These are phyloP conservation scores for Antedon mediterranea DNA, from an alignment of 53 echinoderm and acorn worm species.

Conservation along the genomic window DNA sequence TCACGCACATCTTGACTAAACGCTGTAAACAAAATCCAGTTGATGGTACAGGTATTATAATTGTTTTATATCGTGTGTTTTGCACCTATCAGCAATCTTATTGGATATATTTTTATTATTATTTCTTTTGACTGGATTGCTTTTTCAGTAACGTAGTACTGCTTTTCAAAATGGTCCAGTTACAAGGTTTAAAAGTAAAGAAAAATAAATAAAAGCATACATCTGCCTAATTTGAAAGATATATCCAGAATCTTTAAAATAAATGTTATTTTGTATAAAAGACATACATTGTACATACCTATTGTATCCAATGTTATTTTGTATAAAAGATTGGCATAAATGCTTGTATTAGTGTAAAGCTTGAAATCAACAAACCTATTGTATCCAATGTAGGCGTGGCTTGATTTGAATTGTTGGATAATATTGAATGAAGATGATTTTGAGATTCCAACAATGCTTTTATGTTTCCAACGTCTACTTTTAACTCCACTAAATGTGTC, in stretches of 20 bases:
- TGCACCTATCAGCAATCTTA: not conserved
- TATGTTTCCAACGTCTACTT: constrained; percentile 46
- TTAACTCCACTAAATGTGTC: constrained; percentile 37
- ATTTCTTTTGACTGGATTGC: too few relatives aligned
- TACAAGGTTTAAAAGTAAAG: too few relatives aligned
- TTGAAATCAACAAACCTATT: constrained; percentile 6
- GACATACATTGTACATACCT: too few relatives aligned
- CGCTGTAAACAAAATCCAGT: constrained; percentile 19
- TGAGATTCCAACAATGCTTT: constrained; percentile 37
- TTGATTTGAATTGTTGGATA: constrained; percentile 13
- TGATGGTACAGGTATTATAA: not conserved
- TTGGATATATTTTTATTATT: not conserved
- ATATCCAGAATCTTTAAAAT: too few relatives aligned
- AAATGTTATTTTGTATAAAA: too few relatives aligned
- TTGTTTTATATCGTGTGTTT: not conserved
- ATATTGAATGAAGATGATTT: constrained; percentile 17
- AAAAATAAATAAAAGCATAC: too few relatives aligned
- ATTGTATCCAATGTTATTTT: too few relatives aligned
- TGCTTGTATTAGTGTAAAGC: not conserved
- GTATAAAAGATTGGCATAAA: not conserved
- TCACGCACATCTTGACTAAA: constrained; percentile 34
- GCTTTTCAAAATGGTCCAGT: too few relatives aligned
- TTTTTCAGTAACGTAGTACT: too few relatives aligned
- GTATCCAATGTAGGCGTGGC: constrained; percentile 13
- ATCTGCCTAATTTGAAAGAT: too few relatives aligned